These are phyloP conservation scores for Pollenia angustigena DNA, from an alignment of 2,888 invertebrate genomes.

Conservation along the genomic window DNA sequence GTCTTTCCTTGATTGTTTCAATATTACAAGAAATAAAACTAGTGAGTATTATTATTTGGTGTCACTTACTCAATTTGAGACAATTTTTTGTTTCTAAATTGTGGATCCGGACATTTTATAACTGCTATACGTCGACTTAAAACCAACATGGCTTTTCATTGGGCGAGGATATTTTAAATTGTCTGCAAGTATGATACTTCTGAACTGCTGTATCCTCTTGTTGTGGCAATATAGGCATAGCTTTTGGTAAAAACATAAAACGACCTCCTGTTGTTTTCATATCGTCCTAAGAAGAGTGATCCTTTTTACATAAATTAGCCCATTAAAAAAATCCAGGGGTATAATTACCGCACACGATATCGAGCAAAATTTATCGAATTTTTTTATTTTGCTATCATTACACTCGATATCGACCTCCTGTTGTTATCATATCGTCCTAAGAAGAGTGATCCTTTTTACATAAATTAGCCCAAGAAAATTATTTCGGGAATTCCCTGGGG, in stretches of 20 bases:
- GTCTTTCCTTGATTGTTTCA: too few relatives aligned
- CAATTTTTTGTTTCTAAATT: background rate
- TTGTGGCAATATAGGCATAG: background rate
- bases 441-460: constrained; percentile 10
- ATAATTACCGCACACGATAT: too few relatives aligned
- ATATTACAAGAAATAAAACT: too few relatives aligned
- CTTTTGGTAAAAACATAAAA: too few relatives aligned
- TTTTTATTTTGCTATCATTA: too few relatives aligned
- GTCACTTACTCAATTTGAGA: background rate
- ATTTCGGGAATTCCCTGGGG: too few relatives aligned
- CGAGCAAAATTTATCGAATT: too few relatives aligned
- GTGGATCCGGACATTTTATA: background rate
- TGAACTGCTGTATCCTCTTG: background rate
- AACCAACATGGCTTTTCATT: background rate
- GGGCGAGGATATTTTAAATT: background rate
- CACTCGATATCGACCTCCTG: too few relatives aligned
- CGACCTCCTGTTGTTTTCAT: too few relatives aligned
- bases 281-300: background rate
- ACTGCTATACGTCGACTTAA: background rate
- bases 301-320: background rate
- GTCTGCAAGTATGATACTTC: background rate
- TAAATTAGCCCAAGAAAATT: background rate
- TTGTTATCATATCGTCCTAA: background rate
- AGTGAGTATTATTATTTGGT: background rate
- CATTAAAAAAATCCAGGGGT: background rate